A percentile compares a stretch with the other conserved stretches of the same genome.
These are phyloP conservation scores for Genyomyrus donnyi DNA, from an alignment of 2,113 vertebrate genomes.

Conservation along the genomic window DNA sequence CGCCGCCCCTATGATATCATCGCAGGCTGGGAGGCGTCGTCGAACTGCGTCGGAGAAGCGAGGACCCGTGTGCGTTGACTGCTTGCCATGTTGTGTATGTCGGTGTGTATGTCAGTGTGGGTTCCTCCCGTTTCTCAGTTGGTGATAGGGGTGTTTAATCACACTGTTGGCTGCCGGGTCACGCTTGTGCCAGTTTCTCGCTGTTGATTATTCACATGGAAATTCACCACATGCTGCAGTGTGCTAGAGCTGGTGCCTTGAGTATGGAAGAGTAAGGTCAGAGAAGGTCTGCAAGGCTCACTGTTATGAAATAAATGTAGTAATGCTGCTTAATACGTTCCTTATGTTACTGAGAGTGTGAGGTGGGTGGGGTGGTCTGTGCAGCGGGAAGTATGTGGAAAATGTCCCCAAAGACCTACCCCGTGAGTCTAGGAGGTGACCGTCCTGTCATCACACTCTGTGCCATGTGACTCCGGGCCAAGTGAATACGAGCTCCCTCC, in stretches of 20 bases:
- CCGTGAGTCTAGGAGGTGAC: not conserved
- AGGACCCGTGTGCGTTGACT: not conserved
- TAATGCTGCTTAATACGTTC: not conserved
- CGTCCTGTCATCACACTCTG: not conserved
- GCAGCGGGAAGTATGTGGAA: not conserved
- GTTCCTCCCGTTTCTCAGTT: not conserved
- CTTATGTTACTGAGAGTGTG: not conserved
- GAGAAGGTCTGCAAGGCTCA: not conserved
- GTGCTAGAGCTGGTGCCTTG: not conserved
- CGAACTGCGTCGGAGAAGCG: not conserved
- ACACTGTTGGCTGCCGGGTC: not conserved
- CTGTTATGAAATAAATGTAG: not conserved
- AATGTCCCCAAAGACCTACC: not conserved
- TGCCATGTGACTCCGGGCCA: not conserved
- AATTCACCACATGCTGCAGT: not conserved
- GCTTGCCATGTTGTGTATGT: not conserved
- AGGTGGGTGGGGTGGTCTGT: not conserved
- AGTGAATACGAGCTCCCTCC: not conserved
- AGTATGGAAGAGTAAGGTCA: not conserved
- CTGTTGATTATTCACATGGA: conserved; percentile 3
- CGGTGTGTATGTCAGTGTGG: not conserved
- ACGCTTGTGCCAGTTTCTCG: not conserved
- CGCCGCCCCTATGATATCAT: not conserved
- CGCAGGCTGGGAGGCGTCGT: not conserved
- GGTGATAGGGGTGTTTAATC: not conserved